phyloP scores from a whole-genome alignment of 1,140 invertebrate species.

The Aphelenchoides avenae region DNA sequence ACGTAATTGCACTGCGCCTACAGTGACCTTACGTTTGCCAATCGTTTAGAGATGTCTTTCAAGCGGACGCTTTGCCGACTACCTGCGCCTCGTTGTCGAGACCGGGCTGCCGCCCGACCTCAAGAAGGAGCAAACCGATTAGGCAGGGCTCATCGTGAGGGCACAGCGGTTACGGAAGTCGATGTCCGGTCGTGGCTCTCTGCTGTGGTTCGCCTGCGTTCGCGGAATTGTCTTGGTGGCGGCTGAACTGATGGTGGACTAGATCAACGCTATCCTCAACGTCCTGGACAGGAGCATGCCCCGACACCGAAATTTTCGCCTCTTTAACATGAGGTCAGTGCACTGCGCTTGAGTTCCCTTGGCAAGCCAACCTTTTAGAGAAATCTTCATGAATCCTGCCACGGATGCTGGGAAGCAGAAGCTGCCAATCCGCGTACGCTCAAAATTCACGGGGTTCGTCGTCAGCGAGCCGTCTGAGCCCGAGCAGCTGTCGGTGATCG shows the following conservation, averaged over 20 bases:
- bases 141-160: constrained; percentile 69
- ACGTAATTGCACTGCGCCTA: too few relatives aligned
- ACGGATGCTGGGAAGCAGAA: constrained; percentile 97
- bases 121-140: constrained; percentile 58
- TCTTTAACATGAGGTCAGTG: too few relatives aligned
- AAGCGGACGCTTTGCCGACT: constrained; percentile 69
- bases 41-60: constrained; percentile 67
- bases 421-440: constrained; percentile 81
- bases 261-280: constrained; percentile 51
- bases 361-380: too few relatives aligned
- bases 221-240: constrained; percentile 56
- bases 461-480: constrained; percentile 81
- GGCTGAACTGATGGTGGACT: constrained; percentile 55
- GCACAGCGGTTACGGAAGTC: constrained; percentile 68
- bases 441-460: constrained; percentile 91
- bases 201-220: constrained; percentile 53
- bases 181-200: constrained; percentile 57
- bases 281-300: neutral
- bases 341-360: too few relatives aligned
- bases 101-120: constrained; percentile 66
- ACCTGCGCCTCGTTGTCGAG: constrained; percentile 74
- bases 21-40: too few relatives aligned
- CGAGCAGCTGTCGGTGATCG: constrained; percentile 75
- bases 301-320: constrained; percentile 76
- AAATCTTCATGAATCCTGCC: constrained; percentile 99